A percentile compares a stretch with the other conserved stretches of the same genome.
Conservation (phyloP, 1,140 invertebrate genomes). For the Caenorhabditis remanei region DNA sequence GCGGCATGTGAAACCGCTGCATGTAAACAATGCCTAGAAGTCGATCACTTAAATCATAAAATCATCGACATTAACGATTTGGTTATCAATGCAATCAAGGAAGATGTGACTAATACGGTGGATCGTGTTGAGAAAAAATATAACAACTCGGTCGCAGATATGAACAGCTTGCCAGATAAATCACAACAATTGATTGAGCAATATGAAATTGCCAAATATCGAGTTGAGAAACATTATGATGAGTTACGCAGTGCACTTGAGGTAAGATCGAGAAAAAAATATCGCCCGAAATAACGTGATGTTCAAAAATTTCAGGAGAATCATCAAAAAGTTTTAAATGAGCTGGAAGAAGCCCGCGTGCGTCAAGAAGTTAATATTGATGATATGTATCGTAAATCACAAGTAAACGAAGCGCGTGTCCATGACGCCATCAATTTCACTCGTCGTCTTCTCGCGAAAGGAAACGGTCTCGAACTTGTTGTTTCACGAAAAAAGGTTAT, state of each 20-base stretch:
- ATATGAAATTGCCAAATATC: constrained; percentile 61
- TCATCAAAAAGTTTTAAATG: constrained; percentile 43
- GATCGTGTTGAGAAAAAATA: constrained; percentile 46
- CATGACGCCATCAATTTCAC: constrained; percentile 68
- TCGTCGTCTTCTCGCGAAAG: constrained; percentile 61
- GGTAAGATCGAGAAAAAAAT: background rate
- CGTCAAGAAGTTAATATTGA: constrained; percentile 60
- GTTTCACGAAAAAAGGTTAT: constrained; percentile 66
- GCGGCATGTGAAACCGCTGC: constrained; percentile 59
- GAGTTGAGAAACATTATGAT: constrained; percentile 58
- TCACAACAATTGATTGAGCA: constrained; percentile 57
- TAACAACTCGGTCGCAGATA: constrained; percentile 57
- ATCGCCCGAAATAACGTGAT: no score
- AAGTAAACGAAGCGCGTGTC: constrained; percentile 60
- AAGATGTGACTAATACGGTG: constrained; percentile 49
- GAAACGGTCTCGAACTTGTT: constrained; percentile 63
- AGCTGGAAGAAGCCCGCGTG: constrained; percentile 57
- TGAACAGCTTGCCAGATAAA: constrained; percentile 57
- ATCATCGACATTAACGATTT: constrained; percentile 58
- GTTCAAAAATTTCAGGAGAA: background rate
- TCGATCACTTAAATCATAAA: constrained; percentile 59
- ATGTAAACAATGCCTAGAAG: constrained; percentile 59
- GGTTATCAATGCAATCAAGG: constrained; percentile 49
- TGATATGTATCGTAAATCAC: constrained; percentile 64
- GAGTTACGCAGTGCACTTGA: constrained; percentile 18